These are phyloP conservation scores for Tympanoctomys barrerae DNA, from an alignment of 2,797 vertebrate species.

Conservation along the genomic window DNA sequence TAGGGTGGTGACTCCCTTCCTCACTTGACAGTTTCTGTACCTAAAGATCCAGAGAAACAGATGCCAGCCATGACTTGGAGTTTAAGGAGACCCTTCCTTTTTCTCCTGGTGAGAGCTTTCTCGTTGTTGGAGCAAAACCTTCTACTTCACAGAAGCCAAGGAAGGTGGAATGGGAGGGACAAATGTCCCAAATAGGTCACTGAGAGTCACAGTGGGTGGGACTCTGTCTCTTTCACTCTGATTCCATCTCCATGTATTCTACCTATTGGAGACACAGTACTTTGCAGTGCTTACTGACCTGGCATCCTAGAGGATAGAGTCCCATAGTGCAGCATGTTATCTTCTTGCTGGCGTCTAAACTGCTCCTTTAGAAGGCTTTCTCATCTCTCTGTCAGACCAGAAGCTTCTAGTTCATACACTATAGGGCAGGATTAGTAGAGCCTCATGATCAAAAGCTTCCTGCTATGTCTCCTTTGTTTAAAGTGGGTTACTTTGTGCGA, in stretches of 20 bases:
- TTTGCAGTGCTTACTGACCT: not conserved
- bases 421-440: not conserved
- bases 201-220: not conserved
- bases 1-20: not conserved
- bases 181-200: not conserved
- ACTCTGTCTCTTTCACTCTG: not conserved
- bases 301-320: not conserved
- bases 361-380: not conserved
- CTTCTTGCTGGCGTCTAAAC: not conserved
- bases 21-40: not conserved
- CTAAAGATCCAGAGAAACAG: not conserved
- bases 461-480: not conserved
- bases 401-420: not conserved
- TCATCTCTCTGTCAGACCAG: not conserved
- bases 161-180: not conserved
- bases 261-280: not conserved
- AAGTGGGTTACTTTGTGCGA: not conserved
- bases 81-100: not conserved
- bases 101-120: constrained; percentile 25
- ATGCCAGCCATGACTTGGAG: not conserved
- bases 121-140: not conserved
- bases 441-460: not conserved
- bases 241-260: not conserved
- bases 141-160: not conserved
- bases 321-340: not conserved